Conservation (phyloP, 2,797 vertebrate species). For the Arctocebus calabarensis region DNA sequence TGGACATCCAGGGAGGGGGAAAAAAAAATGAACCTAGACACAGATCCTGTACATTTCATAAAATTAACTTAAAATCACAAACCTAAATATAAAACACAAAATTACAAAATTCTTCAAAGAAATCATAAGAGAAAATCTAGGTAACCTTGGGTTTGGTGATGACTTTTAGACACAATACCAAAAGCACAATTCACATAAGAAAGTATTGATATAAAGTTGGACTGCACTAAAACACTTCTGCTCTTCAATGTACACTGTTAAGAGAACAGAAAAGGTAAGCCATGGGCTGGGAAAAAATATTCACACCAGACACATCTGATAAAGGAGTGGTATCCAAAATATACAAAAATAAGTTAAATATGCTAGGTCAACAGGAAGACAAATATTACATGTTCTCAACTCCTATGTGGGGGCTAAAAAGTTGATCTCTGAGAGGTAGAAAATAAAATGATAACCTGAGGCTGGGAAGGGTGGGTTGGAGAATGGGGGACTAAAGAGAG, state of each 20-base stretch:
- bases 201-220: background rate
- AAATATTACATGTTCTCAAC: background rate
- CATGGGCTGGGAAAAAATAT: background rate
- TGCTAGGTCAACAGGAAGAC: background rate
- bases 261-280: background rate
- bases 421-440: background rate
- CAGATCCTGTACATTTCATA: background rate
- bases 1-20: background rate
- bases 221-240: background rate
- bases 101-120: background rate
- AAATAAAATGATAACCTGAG: background rate
- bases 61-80: slow-evolving; percentile 13
- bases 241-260: background rate
- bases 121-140: background rate
- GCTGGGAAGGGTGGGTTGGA: background rate
- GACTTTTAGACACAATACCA: background rate
- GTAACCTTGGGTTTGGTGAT: background rate
- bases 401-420: background rate
- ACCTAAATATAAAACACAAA: background rate
- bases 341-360: background rate
- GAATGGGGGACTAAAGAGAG: background rate
- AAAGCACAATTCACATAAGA: slow-evolving; percentile 24
- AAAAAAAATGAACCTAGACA: background rate
- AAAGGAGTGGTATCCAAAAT: background rate
- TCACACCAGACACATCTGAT: background rate